Conservation (phyloP, 1,140 invertebrate genomes). For the Parapsyche elsis region DNA sequence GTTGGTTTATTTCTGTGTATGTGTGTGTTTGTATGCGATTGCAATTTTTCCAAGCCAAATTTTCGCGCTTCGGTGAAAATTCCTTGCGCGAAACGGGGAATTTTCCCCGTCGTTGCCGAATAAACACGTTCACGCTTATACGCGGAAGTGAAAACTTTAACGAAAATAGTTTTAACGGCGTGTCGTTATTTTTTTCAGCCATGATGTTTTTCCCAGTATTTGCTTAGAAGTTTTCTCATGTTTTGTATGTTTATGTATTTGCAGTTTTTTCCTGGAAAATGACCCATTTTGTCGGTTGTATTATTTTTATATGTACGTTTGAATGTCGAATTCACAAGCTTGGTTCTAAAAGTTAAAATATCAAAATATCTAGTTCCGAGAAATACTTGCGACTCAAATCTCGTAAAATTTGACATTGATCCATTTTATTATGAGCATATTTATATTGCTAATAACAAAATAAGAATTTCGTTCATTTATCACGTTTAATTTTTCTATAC, state of each 20-base stretch:
- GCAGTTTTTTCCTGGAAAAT: neutral
- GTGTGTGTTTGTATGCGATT: neutral
- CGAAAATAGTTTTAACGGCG: conserved; percentile 22
- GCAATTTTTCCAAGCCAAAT: neutral
- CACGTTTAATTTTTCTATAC: too few species aligned
- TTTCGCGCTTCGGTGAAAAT: neutral
- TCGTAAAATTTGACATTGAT: too few species aligned
- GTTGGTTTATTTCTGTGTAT: too few species aligned
- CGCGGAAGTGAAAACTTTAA: conserved; percentile 12
- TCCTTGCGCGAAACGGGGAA: neutral
- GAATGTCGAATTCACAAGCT: too few species aligned
- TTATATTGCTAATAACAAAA: too few species aligned
- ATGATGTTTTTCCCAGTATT: neutral
- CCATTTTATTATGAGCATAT: too few species aligned
- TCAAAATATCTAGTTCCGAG: too few species aligned
- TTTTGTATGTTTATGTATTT: neutral
- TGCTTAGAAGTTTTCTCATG: too few species aligned
- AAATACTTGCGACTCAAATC: too few species aligned
- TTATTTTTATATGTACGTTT: too few species aligned
- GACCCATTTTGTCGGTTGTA: neutral
- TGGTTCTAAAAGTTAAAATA: too few species aligned
- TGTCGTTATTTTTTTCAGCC: conserved; percentile 26
- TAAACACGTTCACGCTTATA: neutral
- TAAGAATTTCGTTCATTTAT: too few species aligned
- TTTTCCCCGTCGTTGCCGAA: neutral